Base-by-base conservation (phyloP, 2,797 vertebrate genomes). In the Pterois miles region DNA sequence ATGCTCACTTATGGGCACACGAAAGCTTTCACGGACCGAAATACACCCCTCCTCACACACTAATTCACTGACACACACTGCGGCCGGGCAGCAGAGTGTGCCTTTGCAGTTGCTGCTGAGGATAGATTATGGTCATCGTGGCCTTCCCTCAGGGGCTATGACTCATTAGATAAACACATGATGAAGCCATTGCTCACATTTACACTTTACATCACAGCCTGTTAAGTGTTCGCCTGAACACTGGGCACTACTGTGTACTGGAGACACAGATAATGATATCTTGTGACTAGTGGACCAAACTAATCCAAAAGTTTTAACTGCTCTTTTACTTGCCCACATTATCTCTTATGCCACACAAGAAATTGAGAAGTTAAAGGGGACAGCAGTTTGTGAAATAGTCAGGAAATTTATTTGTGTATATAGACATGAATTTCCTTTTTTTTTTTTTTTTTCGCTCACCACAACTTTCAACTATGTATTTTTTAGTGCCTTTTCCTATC, bases 101-200 rank as follows among this genome's bases (percentile, higher is more conserved):
- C 72, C 66, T 75, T 53, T 82, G 62, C 74, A 63, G 67, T 52
- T 67, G 54, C 54, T 71, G 48, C 56, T 60, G 34, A 69, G 43
- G 74, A 67, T 52, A 70, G 81, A 89, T 79, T 75, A 75, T 56
- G 54, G 48, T 50, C 59, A 56, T 76, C 71, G 31, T 53, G 16
- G 75, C 27, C 33, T 82, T 83, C 52, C 70, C 43, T 82, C 38
- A 20, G 48, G 76, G 78, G 33, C 74, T 52, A 50, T 74, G 60
- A 81, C 54, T 84, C 89, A 83, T 75, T 65, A 71, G n/a, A 64
- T 77, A 77, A 82, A 77, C 60, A 76, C 65, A 79, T 58, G 29
- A 78, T 64, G 65, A 62, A 67, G 50, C 56, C 52, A 52, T 60
- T 36, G 18, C 52, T 80, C 50, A 84, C 43, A 70, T 67, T 83